Evolutionary conservation across 2,888 invertebrate genomes (phyloP).

Genomic region (Magallana nippona): DNA sequence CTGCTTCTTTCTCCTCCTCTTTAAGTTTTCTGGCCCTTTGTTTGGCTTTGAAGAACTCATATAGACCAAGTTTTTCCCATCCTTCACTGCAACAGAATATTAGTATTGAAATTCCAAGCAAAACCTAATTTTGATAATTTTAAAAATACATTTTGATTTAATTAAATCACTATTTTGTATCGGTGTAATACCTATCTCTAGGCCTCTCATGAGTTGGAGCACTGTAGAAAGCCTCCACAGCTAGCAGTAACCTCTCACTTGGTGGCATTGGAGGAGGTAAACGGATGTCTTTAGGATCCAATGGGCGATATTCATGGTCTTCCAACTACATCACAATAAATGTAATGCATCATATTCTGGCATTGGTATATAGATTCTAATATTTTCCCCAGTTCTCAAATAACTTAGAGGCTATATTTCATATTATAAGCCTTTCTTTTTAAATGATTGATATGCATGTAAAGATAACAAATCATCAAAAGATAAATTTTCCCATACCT

Average conservation of each 20-base stretch:
- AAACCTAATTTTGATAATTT: not conserved
- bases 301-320: slow-evolving; percentile 92
- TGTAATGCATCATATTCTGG: too few species aligned
- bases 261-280: slow-evolving; percentile 97
- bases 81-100: slow-evolving; percentile 86
- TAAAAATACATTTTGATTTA: not conserved
- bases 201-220: slow-evolving; percentile 96
- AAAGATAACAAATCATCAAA: not conserved
- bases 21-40: slow-evolving; percentile 93
- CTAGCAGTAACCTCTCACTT: slow-evolving; percentile 93
- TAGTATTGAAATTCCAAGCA: not conserved
- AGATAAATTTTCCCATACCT: slow-evolving; percentile 82
- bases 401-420: too few species aligned
- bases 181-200: slow-evolving; percentile 84
- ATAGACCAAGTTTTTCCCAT: slow-evolving; percentile 98
- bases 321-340: slow-evolving; percentile 84
- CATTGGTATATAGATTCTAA: too few species aligned
- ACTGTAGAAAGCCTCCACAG: slow-evolving; percentile 97
- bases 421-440: too few species aligned
- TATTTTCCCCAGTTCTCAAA: too few species aligned
- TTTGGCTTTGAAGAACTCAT: slow-evolving; percentile 98
- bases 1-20: slow-evolving; percentile 64
- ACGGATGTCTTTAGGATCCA: slow-evolving; percentile 93
- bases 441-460: too few species aligned
- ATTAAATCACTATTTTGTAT: not conserved